Evolutionary conservation across 2,113 vertebrate genomes (phyloP).

Genomic region (Pimephales promelas): DNA sequence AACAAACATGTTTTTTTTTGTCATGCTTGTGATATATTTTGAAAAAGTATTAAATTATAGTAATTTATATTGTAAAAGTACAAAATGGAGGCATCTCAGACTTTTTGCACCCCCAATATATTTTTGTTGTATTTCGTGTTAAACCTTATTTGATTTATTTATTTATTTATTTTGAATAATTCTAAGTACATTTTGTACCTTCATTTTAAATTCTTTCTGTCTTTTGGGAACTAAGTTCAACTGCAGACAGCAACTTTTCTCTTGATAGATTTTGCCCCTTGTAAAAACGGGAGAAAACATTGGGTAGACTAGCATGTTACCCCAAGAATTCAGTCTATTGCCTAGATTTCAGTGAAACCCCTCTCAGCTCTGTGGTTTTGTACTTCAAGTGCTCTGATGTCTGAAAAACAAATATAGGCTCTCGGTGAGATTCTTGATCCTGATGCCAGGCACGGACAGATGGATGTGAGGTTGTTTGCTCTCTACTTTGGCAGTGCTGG

Average conservation of each 20-base stretch:
- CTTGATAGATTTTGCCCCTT: not conserved
- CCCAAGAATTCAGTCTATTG: slow-evolving; percentile 19
- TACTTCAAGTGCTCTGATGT: slow-evolving; percentile 50
- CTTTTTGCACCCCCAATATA: not conserved
- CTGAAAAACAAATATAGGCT: slow-evolving; percentile 38
- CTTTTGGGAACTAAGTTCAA: not conserved
- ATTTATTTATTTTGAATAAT: not conserved
- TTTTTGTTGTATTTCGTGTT: not conserved
- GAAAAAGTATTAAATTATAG: not conserved
- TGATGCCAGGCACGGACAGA: slow-evolving; percentile 56
- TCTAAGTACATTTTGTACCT: not conserved
- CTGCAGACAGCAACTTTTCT: not conserved
- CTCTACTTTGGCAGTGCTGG: slow-evolving; percentile 49
- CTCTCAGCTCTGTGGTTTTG: slow-evolving; percentile 32
- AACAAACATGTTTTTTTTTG: not conserved
- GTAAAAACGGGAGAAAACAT: slow-evolving; percentile 6
- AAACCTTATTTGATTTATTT: not conserved
- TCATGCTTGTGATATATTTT: not conserved
- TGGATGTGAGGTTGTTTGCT: slow-evolving; percentile 49
- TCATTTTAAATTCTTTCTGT: not conserved
- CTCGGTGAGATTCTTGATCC: slow-evolving; percentile 43
- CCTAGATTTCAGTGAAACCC: slow-evolving; percentile 25
- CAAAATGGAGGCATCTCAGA: not conserved
- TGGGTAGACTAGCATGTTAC: slow-evolving; percentile 3
- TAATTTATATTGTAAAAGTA: not conserved